Evolutionary conservation across 2,797 vertebrate species (phyloP).

Genomic region (Balearica regulorum): DNA sequence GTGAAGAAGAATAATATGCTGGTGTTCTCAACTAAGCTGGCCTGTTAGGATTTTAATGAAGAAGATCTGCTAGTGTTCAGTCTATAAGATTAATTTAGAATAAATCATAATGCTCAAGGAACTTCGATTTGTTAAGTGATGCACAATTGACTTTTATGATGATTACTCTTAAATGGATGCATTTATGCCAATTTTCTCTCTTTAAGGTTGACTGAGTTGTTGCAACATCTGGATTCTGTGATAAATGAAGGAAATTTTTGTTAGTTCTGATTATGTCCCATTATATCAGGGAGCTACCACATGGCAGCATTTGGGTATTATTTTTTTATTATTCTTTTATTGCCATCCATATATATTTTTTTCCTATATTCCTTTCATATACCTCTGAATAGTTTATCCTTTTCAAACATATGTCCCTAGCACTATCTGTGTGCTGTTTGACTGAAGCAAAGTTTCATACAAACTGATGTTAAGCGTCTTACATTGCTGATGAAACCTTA

Average conservation of each 20-base stretch:
- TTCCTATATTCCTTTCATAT: neutral
- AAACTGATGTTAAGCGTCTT: neutral
- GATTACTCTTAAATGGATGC: neutral
- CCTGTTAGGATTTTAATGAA: neutral
- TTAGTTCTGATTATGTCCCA: neutral
- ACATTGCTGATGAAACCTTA: neutral
- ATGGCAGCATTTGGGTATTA: neutral
- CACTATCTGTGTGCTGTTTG: neutral
- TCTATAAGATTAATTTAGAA: neutral
- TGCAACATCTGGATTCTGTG: neutral
- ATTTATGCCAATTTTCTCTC: neutral
- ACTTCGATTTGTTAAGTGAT: neutral
- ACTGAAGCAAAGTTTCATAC: neutral
- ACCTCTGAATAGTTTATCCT: neutral
- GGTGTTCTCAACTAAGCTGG: neutral
- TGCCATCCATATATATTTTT: neutral
- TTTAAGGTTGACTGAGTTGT: neutral
- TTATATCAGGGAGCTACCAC: neutral
- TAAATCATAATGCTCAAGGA: neutral
- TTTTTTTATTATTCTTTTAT: neutral
- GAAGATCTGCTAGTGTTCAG: neutral
- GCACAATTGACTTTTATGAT: neutral
- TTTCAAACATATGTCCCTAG: neutral
- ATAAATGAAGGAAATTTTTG: neutral
- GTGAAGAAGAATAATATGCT: neutral